Base-by-base conservation (phyloP, 2,797 vertebrate genomes). In the Esox masquinongy region DNA sequence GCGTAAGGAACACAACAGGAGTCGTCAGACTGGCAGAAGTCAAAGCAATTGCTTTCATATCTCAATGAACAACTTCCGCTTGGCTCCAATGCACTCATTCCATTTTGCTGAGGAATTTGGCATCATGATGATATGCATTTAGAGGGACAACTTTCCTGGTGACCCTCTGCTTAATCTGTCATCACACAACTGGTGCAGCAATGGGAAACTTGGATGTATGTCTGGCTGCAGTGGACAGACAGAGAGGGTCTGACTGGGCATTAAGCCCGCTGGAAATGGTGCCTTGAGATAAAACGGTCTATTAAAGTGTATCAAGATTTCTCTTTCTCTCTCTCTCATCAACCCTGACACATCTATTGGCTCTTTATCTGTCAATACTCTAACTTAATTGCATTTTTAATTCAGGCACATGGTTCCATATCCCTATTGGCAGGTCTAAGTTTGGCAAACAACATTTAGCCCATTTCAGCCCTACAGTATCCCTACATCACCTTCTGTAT, bases 31-130 rank as follows among this genome's bases (percentile, higher is more conserved):
- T 47, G 61, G 67, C 63, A 75, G 51, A 67, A 53, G 72, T 73
- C 74, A 78, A 75, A 63, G 74, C 69, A 82, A 85, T 84, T 84
- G 53, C 80, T 73, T 83, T 76, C 78, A 86, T 85, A 91, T 88
- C 83, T 77, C 80, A 59, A 77, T 70, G 84, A 90, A 91, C 77
- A 84, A 89, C 86, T 91, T 91, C 86, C 87, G 77, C 77, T 78
- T 79, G 74, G 81, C 84, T 79, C 86, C 82, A 77, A 77, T 71
- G 64, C 74, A 53, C 70, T 59, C 66, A 85, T 86, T 90, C 87
- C 84, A 59, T 39, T 64, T 77, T 77, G 68, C 79, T 74, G 77
- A 74, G 76, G 71, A 72, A 84, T 88, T 88, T 87, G 72, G 73
- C 74, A 78, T 77, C 73, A 84, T 88, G 84, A 87, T 77, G 76